phyloP scores from a whole-genome alignment of 2,797 vertebrate species.

The Chiroxiphia lanceolata region DNA sequence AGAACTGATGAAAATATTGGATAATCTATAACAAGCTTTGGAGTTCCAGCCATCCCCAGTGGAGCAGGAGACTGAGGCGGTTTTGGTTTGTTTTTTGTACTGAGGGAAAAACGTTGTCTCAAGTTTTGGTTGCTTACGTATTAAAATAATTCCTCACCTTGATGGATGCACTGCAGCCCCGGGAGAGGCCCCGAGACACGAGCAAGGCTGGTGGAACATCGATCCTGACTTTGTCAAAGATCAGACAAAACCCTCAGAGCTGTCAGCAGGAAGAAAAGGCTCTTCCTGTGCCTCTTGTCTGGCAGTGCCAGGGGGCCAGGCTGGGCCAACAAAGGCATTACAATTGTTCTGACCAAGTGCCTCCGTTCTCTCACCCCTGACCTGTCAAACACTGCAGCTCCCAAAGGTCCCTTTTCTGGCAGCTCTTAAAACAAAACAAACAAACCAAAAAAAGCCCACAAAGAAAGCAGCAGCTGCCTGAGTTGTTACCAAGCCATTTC shows the following conservation, averaged over 20 bases:
- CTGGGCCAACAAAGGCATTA: not conserved
- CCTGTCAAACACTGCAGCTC: not conserved
- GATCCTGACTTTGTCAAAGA: slow-evolving; percentile 23
- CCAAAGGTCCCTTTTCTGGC: not conserved
- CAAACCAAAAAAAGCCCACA: not conserved
- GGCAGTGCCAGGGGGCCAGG: not conserved
- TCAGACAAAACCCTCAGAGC: not conserved
- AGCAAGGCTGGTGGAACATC: not conserved
- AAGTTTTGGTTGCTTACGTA: not conserved
- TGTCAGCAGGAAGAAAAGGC: not conserved
- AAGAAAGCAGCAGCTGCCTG: not conserved
- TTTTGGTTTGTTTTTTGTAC: not conserved
- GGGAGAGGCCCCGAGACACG: not conserved
- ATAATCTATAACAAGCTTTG: not conserved
- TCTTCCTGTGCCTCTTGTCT: not conserved
- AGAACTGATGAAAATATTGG: not conserved
- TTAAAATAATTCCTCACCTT: not conserved
- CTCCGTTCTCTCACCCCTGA: not conserved
- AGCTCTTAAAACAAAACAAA: not conserved
- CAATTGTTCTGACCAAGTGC: not conserved
- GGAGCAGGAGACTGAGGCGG: not conserved
- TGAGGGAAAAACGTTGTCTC: not conserved
- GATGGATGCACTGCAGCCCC: not conserved
- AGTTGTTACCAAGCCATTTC: not conserved
- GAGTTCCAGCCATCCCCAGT: not conserved